Evolutionary conservation across 2,113 vertebrate species (phyloP).

Genomic region (Rafetus swinhoei): DNA sequence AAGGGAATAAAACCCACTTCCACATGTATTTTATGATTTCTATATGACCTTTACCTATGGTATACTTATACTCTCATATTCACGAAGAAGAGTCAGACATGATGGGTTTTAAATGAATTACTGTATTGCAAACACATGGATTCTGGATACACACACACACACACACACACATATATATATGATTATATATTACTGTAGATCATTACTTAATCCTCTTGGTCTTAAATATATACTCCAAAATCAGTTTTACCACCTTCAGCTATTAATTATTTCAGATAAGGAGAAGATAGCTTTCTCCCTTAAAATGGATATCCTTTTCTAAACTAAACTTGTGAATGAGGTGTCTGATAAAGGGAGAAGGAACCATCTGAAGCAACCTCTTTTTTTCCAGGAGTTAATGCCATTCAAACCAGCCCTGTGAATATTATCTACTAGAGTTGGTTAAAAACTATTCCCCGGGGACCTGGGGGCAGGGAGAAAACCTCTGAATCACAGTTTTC

Average conservation of each 20-base stretch:
- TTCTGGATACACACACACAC: fast-evolving
- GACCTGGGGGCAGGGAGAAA: background rate
- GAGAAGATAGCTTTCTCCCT: background rate
- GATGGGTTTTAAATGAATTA: background rate
- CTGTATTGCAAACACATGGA: background rate
- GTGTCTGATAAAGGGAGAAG: background rate
- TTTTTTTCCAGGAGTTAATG: background rate
- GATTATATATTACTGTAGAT: fast-evolving
- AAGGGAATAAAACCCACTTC: background rate
- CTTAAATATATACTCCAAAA: background rate
- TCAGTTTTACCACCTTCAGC: background rate
- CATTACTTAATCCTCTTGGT: fast-evolving
- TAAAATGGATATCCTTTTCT: background rate
- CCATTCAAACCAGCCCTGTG: background rate
- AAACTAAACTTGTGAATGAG: background rate
- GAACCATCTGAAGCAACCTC: background rate
- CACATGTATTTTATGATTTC: background rate
- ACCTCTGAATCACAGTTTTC: background rate
- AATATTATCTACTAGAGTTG: background rate
- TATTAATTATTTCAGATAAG: background rate
- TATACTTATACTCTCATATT: background rate
- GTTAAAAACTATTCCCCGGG: background rate
- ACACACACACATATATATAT: too few species aligned
- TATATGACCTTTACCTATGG: background rate
- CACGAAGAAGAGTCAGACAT: fast-evolving